phyloP scores from a whole-genome alignment of 2,888 invertebrate species.

The Leptodirus hochenwartii region DNA sequence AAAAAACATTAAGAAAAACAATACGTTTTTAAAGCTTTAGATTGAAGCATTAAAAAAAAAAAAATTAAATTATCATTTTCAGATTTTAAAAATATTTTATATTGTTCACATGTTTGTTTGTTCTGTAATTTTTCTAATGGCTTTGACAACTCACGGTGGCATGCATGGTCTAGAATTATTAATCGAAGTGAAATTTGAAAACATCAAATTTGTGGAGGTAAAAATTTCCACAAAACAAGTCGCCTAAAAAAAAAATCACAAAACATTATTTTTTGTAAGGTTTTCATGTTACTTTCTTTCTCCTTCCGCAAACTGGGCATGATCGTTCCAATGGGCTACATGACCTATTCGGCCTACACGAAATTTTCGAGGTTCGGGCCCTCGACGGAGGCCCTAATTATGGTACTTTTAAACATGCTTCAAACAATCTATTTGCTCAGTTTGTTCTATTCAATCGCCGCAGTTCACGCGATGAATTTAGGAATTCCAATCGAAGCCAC shows the following conservation, averaged over 20 bases:
- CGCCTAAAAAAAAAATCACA: no score
- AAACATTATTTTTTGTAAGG: no score
- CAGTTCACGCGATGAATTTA: constrained; percentile 11
- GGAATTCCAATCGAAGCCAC: constrained; percentile 7
- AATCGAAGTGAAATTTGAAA: constrained; percentile 9
- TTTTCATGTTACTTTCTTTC: no score
- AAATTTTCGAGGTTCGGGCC: constrained; percentile 12
- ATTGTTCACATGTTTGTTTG: constrained; percentile 10
- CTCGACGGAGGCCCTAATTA: constrained; percentile 10
- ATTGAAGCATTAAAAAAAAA: neutral
- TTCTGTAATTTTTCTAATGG: constrained; percentile 11
- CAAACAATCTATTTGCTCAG: constrained; percentile 4
- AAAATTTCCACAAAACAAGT: no score
- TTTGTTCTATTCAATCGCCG: constrained; percentile 9
- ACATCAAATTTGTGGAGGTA: constrained; percentile 9
- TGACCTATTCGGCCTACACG: constrained; percentile 15
- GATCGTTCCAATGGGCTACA: constrained; percentile 14
- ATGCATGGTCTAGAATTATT: constrained; percentile 9
- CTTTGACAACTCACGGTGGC: constrained; percentile 10
- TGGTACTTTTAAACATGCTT: no score
- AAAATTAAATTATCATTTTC: constrained; percentile 4
- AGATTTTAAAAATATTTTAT: constrained; percentile 11
- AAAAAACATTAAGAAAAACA: no score
- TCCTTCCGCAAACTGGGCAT: constrained; percentile 11
- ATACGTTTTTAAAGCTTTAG: no score